phyloP scores from a whole-genome alignment of 2,888 invertebrate genomes.

The Hirtodrosophila duncani region DNA sequence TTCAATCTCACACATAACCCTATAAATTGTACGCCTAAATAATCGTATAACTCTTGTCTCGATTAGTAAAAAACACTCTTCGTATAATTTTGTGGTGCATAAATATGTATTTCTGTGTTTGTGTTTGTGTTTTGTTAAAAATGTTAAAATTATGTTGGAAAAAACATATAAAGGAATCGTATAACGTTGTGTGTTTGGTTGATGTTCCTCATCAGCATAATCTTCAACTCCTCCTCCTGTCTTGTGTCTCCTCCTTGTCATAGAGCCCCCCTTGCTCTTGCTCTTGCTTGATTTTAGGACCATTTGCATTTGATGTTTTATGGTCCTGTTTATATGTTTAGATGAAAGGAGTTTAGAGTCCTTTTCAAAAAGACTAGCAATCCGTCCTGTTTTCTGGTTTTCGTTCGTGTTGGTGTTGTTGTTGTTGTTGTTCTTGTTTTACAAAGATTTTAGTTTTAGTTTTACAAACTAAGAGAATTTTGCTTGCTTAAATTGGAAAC shows the following conservation, averaged over 20 bases:
- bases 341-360: slow-evolving; percentile 76
- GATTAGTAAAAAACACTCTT: slow-evolving; percentile 9
- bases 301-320: slow-evolving; percentile 46
- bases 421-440: slow-evolving; percentile 3
- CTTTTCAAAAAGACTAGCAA: slow-evolving; percentile 77
- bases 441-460: slow-evolving; percentile 14
- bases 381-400: slow-evolving; percentile 32
- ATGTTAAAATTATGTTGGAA: slow-evolving; percentile 45
- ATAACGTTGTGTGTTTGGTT: slow-evolving; percentile 66
- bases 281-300: slow-evolving; percentile 21
- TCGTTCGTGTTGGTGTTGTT: slow-evolving; percentile 3
- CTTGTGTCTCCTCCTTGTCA: background rate
- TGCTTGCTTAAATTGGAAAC: slow-evolving; percentile 38
- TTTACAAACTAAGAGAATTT: slow-evolving; percentile 44
- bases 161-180: slow-evolving; percentile 58
- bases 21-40: slow-evolving; percentile 22
- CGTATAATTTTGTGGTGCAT: slow-evolving; percentile 1
- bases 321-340: slow-evolving; percentile 39
- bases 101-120: slow-evolving; percentile 24
- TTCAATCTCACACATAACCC: slow-evolving; percentile 1
- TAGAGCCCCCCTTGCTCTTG: background rate
- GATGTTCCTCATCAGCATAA: slow-evolving; percentile 11
- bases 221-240: background rate
- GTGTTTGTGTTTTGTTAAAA: slow-evolving; percentile 31
- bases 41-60: slow-evolving; percentile 26